These are phyloP conservation scores for Canis aureus DNA, from an alignment of 2,113 vertebrate genomes.

Conservation along the genomic window DNA sequence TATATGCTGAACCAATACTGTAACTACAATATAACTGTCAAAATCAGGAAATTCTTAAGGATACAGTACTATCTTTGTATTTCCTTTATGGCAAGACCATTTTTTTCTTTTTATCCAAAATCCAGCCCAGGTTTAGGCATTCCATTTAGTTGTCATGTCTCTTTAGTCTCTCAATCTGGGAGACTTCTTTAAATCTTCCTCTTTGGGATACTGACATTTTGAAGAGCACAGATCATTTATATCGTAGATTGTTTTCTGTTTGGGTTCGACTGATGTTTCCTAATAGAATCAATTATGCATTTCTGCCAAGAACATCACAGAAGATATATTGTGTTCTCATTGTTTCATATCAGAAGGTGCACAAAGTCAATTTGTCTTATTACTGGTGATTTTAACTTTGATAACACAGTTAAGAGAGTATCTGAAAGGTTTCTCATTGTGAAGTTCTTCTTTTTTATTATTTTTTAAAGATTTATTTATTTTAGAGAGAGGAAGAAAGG, in stretches of 20 bases:
- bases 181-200: background rate
- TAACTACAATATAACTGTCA: background rate
- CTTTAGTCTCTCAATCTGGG: background rate
- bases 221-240: background rate
- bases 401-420: background rate
- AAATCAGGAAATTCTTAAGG: background rate
- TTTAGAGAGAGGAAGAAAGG: background rate
- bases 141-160: background rate
- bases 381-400: constrained; percentile 10
- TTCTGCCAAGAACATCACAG: constrained; percentile 9
- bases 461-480: background rate
- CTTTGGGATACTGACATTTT: constrained; percentile 28
- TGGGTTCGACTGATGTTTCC: constrained; percentile 22
- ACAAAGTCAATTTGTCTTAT: background rate
- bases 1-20: background rate
- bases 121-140: background rate
- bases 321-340: background rate
- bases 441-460: constrained; percentile 28
- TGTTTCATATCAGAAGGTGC: background rate
- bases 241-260: background rate
- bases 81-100: constrained; percentile 4
- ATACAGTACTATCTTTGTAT: background rate
- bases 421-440: background rate
- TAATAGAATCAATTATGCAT: background rate
- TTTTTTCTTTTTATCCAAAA: constrained; percentile 17